Evolutionary conservation across 2,888 invertebrate species (phyloP), one percentile per base, ranked within the genome.

Genomic region (Metellina segmentata): DNA sequence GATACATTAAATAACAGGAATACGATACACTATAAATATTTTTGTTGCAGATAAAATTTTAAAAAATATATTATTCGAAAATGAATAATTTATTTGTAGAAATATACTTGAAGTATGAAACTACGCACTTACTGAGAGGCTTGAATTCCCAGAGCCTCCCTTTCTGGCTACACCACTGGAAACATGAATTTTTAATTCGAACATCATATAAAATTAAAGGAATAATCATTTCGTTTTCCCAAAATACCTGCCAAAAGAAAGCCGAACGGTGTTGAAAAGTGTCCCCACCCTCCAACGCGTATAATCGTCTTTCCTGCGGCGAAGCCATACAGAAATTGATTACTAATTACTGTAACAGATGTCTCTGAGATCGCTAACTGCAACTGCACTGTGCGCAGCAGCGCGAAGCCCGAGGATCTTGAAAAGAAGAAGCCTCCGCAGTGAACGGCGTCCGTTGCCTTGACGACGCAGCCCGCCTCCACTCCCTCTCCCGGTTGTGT

Each of bases 401-500:
- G 75, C 34, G 75, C 61, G 75, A 75, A 85, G 34, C 75, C 85
- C 52, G 8, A n/a, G 75, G 61, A 75, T 20, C 20, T 85, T 9
- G 8, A 81, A 61, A 69, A 77, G 77, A 79, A 79, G 75, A 82
- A 82, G 51, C 72, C 69, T 48, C 88, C 69, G 88, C 88, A 88
- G 79, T 81, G 87, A 72, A 20, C 72, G 69, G 88, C 88, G 88
- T 88, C 61, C 81, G 88, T 88, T 11, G 11, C 88, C 81, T 81
- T 88, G 74, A 81, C 11, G 74, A 88, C 88, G 11, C 51, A 8
- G 8, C 7, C 52, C 53, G 34, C 52, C 20, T 61, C 71, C 53
- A 52, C 78, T 72, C 71, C 53, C 48, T 53, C 9, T 79, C 69
- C 69, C 81, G 9, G 13, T 9, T 20, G 34, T 49, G 72, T 49